Evolutionary conservation across 1,140 invertebrate species (phyloP), one percentile per base, ranked within the genome.

Genomic region (Orius insidiosus): DNA sequence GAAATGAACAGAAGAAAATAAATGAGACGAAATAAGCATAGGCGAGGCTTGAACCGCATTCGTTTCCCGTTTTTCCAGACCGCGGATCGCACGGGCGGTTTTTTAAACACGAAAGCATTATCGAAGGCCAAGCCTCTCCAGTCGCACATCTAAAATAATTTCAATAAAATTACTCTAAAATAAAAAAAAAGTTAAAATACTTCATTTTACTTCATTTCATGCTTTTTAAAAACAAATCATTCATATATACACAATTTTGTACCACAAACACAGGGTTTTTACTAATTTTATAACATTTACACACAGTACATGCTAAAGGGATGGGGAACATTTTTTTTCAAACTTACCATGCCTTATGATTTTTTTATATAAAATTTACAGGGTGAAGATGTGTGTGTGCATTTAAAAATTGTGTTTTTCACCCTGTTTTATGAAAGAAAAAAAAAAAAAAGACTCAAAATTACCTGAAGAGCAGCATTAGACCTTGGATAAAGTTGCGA

Each of bases 1-100:
- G 73, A 76, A 99, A 99, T 10, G 95, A 98, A 69, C 94, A 98
- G 62, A 99, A 89, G 68, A 99, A 99, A 62, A 99, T 97, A 70
- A 99, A 99, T 32, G 90, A 93, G 47, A 96, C 92, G 69, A 99
- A 99, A 67, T 99, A 99, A 51, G 78, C 80, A 66, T 97, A 98
- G 38, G 94, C 92, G 52, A 98, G 69, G 54, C 93, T 89, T 45
- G 86, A 89, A 38, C 96, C 96, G 66, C 96, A 99, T 34, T 75
- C 73, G 37, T 78, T 72, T 10, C 65, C 60, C 32, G 71, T 65
- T 58, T 82, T 82, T 2, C 74, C 67, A 30, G 80, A 75, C 53
- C 71, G 69, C 15, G 69, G 63, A 62, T 89, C 86, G 60, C 88
- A 93, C 31, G 69, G 68, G 47, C 75, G 74, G 24, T 75, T 79